Evolutionary conservation across 2,113 vertebrate species (phyloP).

Genomic region (Thymallus thymallus): DNA sequence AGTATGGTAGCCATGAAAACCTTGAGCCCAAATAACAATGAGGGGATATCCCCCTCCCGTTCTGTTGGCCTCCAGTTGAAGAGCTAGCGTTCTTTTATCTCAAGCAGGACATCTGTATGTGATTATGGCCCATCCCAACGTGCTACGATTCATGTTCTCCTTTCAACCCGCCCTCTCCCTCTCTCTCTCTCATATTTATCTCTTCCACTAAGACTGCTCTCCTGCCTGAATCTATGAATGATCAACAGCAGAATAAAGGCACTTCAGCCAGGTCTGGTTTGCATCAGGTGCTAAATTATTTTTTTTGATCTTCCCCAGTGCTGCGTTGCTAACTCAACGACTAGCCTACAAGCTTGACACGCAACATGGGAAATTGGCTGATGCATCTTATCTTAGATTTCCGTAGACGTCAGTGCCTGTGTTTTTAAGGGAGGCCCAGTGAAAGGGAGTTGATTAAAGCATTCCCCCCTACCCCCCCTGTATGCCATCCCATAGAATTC

Average conservation of each 20-base stretch:
- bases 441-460: conserved; percentile 67
- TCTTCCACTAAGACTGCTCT: conserved; percentile 17
- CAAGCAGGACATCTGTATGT: conserved; percentile 39
- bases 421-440: conserved; percentile 11
- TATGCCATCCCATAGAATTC: conserved; percentile 50
- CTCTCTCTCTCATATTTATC: conserved; percentile 9
- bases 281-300: conserved; percentile 30
- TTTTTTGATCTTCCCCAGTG: conserved; percentile 16
- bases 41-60: conserved; percentile 37
- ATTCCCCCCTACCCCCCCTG: conserved; percentile 33
- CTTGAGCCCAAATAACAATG: conserved; percentile 55
- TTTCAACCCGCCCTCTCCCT: neutral
- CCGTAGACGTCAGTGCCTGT: conserved; percentile 5
- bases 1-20: conserved; percentile 39
- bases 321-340: neutral
- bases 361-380: conserved; percentile 7
- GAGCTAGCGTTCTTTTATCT: conserved; percentile 51
- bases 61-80: conserved; percentile 31
- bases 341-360: neutral
- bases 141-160: neutral
- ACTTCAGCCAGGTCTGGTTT: conserved; percentile 31
- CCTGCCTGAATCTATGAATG: conserved; percentile 19
- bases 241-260: conserved; percentile 19
- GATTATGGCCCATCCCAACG: conserved; percentile 21
- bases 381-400: conserved; percentile 25